These are phyloP conservation scores for Hydrochoerus hydrochaeris DNA, from an alignment of 2,113 vertebrate species.

Conservation along the genomic window DNA sequence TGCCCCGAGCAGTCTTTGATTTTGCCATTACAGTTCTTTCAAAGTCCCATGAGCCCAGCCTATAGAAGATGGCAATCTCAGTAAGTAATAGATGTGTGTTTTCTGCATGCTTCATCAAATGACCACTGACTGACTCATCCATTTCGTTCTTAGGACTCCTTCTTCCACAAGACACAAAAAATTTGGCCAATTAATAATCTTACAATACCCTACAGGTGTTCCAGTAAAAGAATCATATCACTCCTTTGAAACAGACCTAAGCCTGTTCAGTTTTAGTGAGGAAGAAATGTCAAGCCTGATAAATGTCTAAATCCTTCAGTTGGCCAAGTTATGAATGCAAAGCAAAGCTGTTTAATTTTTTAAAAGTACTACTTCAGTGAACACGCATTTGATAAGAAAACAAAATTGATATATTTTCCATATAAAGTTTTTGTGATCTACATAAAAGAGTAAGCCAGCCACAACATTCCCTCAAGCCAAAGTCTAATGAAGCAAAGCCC, in stretches of 20 bases:
- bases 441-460: neutral
- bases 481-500: neutral
- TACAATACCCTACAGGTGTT: no score
- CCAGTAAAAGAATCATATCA: no score
- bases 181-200: neutral
- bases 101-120: neutral
- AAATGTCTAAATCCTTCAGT: neutral
- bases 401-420: neutral
- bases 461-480: neutral
- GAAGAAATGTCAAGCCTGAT: neutral
- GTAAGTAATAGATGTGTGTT: neutral
- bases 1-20: neutral
- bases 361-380: neutral
- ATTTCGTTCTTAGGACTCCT: neutral
- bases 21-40: neutral
- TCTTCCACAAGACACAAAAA: neutral
- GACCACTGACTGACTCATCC: accelerated
- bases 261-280: neutral
- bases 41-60: neutral
- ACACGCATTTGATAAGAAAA: neutral
- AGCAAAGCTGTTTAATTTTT: neutral
- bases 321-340: neutral
- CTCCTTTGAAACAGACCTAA: neutral
- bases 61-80: neutral
- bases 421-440: neutral